Conservation (phyloP, 2,888 invertebrate species). For the Sminthurinus aureus region DNA sequence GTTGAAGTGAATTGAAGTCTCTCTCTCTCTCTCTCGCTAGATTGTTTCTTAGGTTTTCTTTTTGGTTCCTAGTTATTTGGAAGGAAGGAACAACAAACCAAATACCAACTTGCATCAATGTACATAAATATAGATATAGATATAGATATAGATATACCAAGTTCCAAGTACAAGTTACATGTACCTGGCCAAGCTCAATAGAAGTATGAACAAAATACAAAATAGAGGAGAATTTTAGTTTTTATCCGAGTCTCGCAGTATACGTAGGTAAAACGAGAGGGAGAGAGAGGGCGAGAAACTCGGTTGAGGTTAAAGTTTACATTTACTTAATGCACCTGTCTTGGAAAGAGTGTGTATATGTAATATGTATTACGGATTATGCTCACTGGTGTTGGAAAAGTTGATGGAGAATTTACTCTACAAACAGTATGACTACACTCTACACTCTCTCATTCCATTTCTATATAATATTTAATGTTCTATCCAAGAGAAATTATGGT, state of each 20-base stretch:
- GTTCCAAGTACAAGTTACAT: too few relatives aligned
- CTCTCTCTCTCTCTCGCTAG: not conserved
- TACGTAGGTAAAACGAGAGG: not conserved
- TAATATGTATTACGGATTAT: too few relatives aligned
- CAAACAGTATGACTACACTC: too few relatives aligned
- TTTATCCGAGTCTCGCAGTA: not conserved
- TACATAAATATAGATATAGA: too few relatives aligned
- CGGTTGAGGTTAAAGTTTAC: slow-evolving; percentile 27
- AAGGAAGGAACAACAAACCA: slow-evolving; percentile 15
- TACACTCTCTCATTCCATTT: too few relatives aligned
- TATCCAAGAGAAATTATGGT: too few relatives aligned
- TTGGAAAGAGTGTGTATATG: not conserved
- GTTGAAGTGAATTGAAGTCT: slow-evolving; percentile 14
- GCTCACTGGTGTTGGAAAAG: too few relatives aligned
- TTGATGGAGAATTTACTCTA: too few relatives aligned
- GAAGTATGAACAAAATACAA: not conserved
- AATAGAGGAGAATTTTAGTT: not conserved
- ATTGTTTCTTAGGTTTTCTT: not conserved
- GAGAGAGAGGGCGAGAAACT: not conserved
- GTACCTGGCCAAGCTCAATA: not conserved
- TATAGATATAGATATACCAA: too few relatives aligned
- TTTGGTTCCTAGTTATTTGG: not conserved
- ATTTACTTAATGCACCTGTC: slow-evolving; percentile 37
- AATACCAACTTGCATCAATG: not conserved
- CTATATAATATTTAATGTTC: too few relatives aligned